phyloP scores from a whole-genome alignment of 2,113 vertebrate species.

The Syngnathus typhle region DNA sequence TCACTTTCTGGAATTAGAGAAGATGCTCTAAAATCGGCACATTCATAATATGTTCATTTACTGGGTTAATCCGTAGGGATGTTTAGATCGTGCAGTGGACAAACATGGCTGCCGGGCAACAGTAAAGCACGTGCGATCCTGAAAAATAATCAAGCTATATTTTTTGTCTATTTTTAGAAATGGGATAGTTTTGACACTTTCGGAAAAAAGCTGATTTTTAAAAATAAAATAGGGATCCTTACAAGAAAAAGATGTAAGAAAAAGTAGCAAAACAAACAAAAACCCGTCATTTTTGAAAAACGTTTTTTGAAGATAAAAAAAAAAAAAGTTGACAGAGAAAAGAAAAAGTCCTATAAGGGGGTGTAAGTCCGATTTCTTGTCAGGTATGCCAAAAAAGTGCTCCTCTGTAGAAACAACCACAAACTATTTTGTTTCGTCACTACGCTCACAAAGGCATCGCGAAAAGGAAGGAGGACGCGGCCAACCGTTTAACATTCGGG shows the following conservation, averaged over 20 bases:
- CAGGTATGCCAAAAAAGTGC: not conserved
- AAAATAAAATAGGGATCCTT: not conserved
- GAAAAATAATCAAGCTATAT: conserved; percentile 9
- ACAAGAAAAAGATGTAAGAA: not conserved
- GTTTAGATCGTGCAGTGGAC: conserved; percentile 46
- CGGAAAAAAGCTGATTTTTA: not conserved
- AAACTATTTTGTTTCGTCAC: not conserved
- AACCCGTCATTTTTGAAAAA: not conserved
- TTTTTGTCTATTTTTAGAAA: not conserved
- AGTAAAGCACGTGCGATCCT: conserved; percentile 38
- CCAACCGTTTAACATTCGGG: conserved; percentile 50
- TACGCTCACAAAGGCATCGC: conserved; percentile 20
- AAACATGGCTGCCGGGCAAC: conserved; percentile 47
- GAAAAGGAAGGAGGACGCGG: not conserved
- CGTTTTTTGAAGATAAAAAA: too few species aligned
- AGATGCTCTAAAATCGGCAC: conserved; percentile 61
- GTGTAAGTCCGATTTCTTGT: not conserved
- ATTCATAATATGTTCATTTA: conserved; percentile 65
- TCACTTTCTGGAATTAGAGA: conserved; percentile 74
- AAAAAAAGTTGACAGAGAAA: too few species aligned
- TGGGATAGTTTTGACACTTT: not conserved
- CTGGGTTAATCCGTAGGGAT: conserved; percentile 28
- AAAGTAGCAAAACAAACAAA: too few species aligned
- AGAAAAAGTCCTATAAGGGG: not conserved
- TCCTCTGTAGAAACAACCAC: not conserved